phyloP scores from a whole-genome alignment of 2,113 vertebrate species.

The Pampusana beccarii region DNA sequence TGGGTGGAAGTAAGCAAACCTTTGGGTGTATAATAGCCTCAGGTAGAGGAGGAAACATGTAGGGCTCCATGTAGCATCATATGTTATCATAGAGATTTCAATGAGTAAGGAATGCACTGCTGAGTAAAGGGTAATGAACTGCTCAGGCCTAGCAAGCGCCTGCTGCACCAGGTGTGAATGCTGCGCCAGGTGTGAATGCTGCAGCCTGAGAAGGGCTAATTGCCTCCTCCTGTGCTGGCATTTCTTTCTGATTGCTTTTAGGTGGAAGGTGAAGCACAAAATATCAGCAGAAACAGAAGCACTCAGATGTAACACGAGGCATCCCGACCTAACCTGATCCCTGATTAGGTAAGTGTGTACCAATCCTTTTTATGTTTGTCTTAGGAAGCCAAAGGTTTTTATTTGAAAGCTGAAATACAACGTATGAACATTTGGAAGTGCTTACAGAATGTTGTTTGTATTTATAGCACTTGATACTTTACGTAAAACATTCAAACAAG shows the following conservation, averaged over 20 bases:
- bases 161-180: neutral
- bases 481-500: neutral
- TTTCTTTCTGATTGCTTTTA: neutral
- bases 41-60: neutral
- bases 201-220: neutral
- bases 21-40: neutral
- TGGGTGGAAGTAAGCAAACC: neutral
- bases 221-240: neutral
- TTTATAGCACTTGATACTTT: neutral
- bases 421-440: neutral
- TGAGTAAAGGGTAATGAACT: neutral
- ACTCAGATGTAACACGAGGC: neutral
- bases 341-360: neutral
- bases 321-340: neutral
- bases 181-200: neutral
- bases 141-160: neutral
- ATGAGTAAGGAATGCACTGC: neutral
- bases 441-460: neutral
- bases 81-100: neutral
- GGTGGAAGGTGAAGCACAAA: neutral
- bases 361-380: neutral
- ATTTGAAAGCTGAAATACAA: neutral
- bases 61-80: neutral
- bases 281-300: neutral
- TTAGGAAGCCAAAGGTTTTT: neutral